These are phyloP conservation scores for Pseudochirops corinnae DNA, from an alignment of 2,797 vertebrate species.

Conservation along the genomic window DNA sequence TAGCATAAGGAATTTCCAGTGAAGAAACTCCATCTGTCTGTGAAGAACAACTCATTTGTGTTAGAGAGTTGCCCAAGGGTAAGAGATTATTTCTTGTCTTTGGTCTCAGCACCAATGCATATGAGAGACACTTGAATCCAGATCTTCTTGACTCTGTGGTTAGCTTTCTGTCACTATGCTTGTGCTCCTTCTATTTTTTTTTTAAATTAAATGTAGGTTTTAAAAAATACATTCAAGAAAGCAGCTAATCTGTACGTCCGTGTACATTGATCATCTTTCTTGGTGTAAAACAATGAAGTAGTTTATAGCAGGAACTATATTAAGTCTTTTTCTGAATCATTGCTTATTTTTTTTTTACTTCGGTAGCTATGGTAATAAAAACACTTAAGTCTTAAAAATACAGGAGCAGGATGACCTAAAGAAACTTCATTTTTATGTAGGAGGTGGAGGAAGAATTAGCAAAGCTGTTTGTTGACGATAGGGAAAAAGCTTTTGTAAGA, in stretches of 20 bases:
- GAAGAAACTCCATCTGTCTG: background rate
- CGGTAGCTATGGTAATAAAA: conserved; percentile 16
- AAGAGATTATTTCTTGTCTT: background rate
- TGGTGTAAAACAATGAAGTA: background rate
- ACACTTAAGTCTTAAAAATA: conserved; percentile 35
- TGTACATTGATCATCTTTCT: conserved; percentile 24
- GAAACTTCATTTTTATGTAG: conserved; percentile 49
- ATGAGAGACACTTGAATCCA: background rate
- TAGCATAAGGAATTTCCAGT: background rate
- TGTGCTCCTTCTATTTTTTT: conserved; percentile 22
- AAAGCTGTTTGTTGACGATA: conserved; percentile 64
- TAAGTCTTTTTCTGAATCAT: conserved; percentile 18
- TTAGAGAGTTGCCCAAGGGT: background rate
- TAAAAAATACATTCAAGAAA: conserved; percentile 13
- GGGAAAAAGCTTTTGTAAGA: conserved; percentile 67
- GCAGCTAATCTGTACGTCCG: background rate
- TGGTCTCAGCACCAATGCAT: background rate
- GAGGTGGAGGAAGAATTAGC: conserved; percentile 56
- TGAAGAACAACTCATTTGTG: background rate
- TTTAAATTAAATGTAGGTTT: background rate
- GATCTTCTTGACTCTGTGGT: background rate
- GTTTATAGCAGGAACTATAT: conserved; percentile 29
- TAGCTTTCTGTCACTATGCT: background rate
- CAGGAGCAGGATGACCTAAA: conserved; percentile 33
- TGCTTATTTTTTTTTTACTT: conserved; percentile 1